Percentiles rank a stretch among this genome's conserved stretches.
Conservation (phyloP, 2,888 invertebrate species). For the Axea sp. region DNA sequence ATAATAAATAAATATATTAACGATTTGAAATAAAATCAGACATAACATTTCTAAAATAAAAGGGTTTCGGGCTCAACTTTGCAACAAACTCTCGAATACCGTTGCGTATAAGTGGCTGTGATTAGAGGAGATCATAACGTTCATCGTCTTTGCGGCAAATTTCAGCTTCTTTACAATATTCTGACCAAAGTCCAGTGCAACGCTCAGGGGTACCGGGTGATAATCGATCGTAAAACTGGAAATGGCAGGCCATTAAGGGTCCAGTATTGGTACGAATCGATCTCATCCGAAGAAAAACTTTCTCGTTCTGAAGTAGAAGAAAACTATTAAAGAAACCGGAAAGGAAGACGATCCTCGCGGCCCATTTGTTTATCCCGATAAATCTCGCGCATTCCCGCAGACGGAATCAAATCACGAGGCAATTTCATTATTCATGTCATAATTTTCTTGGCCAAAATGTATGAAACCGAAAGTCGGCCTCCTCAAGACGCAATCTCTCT, state of each 20-base stretch:
- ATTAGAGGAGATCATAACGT: constrained; percentile 72
- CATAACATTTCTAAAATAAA: too few species aligned
- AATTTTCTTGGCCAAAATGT: constrained; percentile 24
- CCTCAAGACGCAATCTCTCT: constrained; percentile 39
- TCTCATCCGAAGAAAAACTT: constrained; percentile 44
- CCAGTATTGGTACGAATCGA: constrained; percentile 64
- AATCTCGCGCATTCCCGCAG: constrained; percentile 33
- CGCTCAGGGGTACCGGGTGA: constrained; percentile 67
- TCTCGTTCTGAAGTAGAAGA: constrained; percentile 19
- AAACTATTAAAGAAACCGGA: constrained; percentile 37
- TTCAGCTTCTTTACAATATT: constrained; percentile 73
- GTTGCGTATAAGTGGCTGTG: constrained; percentile 68
- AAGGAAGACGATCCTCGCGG: constrained; percentile 28
- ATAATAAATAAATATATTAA: too few species aligned
- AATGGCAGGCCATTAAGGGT: constrained; percentile 69
- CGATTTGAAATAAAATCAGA: too few species aligned
- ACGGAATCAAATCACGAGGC: constrained; percentile 35
- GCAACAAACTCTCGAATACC: too few species aligned
- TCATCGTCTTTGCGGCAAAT: constrained; percentile 70
- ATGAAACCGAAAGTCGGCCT: constrained; percentile 10
- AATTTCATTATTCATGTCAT: constrained; percentile 54
- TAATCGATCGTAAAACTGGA: constrained; percentile 77
- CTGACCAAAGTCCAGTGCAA: constrained; percentile 44
- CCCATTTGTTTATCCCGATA: constrained; percentile 51
- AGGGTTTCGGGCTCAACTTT: too few species aligned